Evolutionary conservation across 2,797 vertebrate genomes (phyloP), one percentile per base, ranked within the genome.

Genomic region (Passerculus sandwichensis): DNA sequence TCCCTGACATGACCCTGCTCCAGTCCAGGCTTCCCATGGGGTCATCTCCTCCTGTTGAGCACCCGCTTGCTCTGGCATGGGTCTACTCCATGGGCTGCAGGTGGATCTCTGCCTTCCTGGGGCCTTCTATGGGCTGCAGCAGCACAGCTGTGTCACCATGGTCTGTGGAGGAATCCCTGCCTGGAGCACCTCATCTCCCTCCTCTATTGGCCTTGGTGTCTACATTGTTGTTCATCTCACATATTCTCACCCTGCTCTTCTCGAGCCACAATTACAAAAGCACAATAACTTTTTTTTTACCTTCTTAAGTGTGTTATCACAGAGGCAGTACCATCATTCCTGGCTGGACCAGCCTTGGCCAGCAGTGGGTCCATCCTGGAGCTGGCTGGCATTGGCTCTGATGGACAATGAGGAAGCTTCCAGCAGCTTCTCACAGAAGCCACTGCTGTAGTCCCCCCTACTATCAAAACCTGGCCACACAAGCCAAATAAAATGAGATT

Each of bases 311-410:
- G 26, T 59, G 21, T 57, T 57, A 11, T 30, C 23, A 7, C 29
- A 38, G 44, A 27, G n/a, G 7, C 0, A 0, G 14, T 59, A 3
- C 38, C 29, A 23, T 57, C 25, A 32, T 34, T 71, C 22, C n/a
- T 72, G 51, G 53, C 11, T 47, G 45, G 26, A 26, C 30, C 8
- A n/a, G 25, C n/a, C 65, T 59, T 77, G 59, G 25, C 25, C 38
- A 34, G n/a, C 7, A 44, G 20, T 30, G 45, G 3, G 11, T 76
- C 65, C 17, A 10, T 57, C 23, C 20, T 64, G 20, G 13, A 56
- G 27, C 23, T 2, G 2, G 32, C 42, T 70, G 71, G 13, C 27
- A 45, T 13, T 50, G 71, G 5, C 25, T 64, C 14, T 76, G 21
- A 38, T 30, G 51, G 38, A n/a, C 29, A 12, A 9, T 18, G 25